A percentile compares a stretch with the other conserved stretches of the same genome.
Evolutionary conservation across 1,140 invertebrate genomes (phyloP).

Genomic region (Magallana ariakensis): DNA sequence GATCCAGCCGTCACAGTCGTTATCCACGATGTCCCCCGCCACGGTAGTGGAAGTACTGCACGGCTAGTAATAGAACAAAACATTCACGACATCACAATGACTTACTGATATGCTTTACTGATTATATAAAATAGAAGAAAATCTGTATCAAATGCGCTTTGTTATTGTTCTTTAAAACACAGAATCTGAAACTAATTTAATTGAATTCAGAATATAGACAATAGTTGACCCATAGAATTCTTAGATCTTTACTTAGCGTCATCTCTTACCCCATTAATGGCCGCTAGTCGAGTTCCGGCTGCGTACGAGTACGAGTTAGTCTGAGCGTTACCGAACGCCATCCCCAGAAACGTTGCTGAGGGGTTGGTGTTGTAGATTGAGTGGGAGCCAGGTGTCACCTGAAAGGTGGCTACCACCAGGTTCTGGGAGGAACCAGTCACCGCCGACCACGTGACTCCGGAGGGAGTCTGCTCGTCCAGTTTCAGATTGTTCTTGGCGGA

Average conservation of each 20-base stretch:
- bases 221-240: no score
- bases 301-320: slow-evolving; percentile 63
- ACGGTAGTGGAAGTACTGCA: slow-evolving; percentile 27
- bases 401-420: slow-evolving; percentile 45
- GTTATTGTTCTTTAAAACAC: no score
- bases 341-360: slow-evolving; percentile 57
- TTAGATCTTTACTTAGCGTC: no score
- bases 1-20: slow-evolving; percentile 61
- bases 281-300: slow-evolving; percentile 57
- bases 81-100: no score
- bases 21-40: slow-evolving; percentile 54
- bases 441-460: slow-evolving; percentile 39
- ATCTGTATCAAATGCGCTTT: no score
- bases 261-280: slow-evolving; percentile 57
- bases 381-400: slow-evolving; percentile 58
- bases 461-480: slow-evolving; percentile 37
- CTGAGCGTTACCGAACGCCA: slow-evolving; percentile 59
- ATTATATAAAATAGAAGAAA: no score
- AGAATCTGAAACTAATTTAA: no score
- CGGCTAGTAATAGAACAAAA: background rate
- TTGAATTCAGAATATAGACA: no score
- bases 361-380: slow-evolving; percentile 60
- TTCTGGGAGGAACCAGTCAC: slow-evolving; percentile 36
- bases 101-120: no score
- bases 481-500: slow-evolving; percentile 40